Base-by-base conservation (phyloP, 2,797 vertebrate species). In the Anguilla anguilla region DNA sequence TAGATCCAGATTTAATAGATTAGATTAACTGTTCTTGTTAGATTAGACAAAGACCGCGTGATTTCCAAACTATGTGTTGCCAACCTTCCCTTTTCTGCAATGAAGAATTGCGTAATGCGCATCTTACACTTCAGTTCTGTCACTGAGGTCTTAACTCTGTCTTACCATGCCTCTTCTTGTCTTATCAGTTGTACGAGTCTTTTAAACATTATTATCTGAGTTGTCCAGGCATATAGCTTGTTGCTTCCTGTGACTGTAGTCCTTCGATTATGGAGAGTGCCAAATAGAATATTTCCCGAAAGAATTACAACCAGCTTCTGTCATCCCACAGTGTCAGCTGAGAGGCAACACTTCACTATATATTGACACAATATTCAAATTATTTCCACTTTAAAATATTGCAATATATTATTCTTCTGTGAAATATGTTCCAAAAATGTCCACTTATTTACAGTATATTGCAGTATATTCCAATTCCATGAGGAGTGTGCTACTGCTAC, bases 1-100 rank as follows among this genome's bases (percentile, higher is more conserved):
- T 69, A 28, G 19, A 17, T 11, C 88, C 87, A 81, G 88, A 86
- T 67, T 86, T 77, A 81, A 86, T 88, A 67, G 64, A 67, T 64
- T 64, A 64, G 59, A 64, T 67, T 67, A n/a, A 67, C 64, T 28
- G 64, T 67, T n/a, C 25, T 67, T 67, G 84, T 88, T 61, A 90
- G 81, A 88, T 51, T 64, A 69, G 67, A 51, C 64, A 46, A 53
- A 43, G 43, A 43, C 43, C 4, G 43, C 43, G 9, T 87, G 87
- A 15, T 57, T 57, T 57, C 57, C 53, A 55, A 55, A 55, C 53
- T 7, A 53, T 53, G 51, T 55, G 53, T 55, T 55, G 53, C 53
- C 53, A 55, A 55, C 53, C 10, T 10, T 11, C 53, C 53, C 53
- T 64, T 0, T 64, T 64, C 59, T 64, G 43, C 43, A 43, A 43